A percentile compares a stretch with the other conserved stretches of the same genome.
Evolutionary conservation across 2,113 vertebrate species (phyloP).

Genomic region (Protomyctophum bolini): DNA sequence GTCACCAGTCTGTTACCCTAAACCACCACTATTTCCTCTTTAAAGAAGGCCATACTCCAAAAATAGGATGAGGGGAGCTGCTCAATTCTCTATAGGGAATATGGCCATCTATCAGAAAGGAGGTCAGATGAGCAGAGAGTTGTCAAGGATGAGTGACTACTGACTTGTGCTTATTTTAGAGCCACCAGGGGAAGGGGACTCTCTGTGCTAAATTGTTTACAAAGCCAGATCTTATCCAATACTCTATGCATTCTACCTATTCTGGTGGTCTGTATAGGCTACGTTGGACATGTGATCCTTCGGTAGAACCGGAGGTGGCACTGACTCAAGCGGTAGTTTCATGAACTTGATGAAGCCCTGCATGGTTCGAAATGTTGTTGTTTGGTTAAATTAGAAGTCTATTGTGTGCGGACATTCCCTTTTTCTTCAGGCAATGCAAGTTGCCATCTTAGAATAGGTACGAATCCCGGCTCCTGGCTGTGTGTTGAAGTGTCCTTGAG

Average conservation of each 20-base stretch:
- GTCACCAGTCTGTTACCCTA: not conserved
- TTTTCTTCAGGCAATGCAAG: too few relatives aligned
- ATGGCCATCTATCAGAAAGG: conserved; percentile 44
- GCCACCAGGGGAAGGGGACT: conserved; percentile 24
- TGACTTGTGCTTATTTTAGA: conserved; percentile 34
- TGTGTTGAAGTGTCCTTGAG: too few relatives aligned
- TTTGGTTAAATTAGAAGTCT: too few relatives aligned
- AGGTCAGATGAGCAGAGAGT: conserved; percentile 58
- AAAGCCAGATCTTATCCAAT: conserved; percentile 15
- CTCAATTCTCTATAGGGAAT: conserved; percentile 27
- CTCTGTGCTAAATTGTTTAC: conserved; percentile 19
- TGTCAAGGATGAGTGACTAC: conserved; percentile 11
- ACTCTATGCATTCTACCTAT: conserved; percentile 3
- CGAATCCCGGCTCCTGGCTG: too few relatives aligned
- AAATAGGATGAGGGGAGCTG: conserved; percentile 12
- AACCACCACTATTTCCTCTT: conserved; percentile 12
- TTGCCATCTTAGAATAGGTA: too few relatives aligned
- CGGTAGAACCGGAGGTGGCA: too few relatives aligned
- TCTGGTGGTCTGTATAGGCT: conserved; percentile 2
- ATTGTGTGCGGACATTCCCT: too few relatives aligned
- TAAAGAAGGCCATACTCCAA: conserved; percentile 14
- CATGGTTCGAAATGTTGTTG: too few relatives aligned
- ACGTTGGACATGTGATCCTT: too few relatives aligned
- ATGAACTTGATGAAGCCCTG: too few relatives aligned
- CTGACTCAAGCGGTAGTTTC: too few relatives aligned